These are phyloP conservation scores for Cyclophora albipunctata DNA, from an alignment of 2,888 invertebrate genomes.

Conservation along the genomic window DNA sequence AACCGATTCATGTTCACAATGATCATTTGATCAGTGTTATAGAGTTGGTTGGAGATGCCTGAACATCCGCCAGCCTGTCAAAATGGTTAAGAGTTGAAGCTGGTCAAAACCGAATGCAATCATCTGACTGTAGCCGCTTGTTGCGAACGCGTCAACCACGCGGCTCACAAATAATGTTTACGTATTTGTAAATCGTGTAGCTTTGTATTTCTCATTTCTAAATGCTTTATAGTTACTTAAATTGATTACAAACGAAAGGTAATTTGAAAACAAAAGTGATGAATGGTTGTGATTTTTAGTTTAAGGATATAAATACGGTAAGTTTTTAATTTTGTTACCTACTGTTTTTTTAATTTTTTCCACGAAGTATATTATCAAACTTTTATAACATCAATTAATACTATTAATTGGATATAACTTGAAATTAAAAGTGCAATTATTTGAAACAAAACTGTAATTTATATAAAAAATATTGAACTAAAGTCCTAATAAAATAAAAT, in stretches of 20 bases:
- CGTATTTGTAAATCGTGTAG: background rate
- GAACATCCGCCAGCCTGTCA: constrained; percentile 55
- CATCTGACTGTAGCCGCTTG: constrained; percentile 49
- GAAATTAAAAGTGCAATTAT: no score
- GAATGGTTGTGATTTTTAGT: constrained; percentile 42
- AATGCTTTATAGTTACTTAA: no score
- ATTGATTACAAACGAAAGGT: no score
- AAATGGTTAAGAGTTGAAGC: constrained; percentile 60
- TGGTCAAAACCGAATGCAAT: constrained; percentile 55
- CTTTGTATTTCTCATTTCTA: no score
- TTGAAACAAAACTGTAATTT: no score
- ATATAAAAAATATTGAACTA: no score
- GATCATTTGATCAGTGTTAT: constrained; percentile 23
- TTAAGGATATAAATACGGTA: constrained; percentile 30
- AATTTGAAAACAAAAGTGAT: constrained; percentile 24
- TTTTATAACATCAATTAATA: no score
- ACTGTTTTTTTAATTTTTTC: background rate
- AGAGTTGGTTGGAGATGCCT: constrained; percentile 31
- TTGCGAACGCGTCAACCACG: constrained; percentile 46
- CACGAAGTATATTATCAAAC: no score
- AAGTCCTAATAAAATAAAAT: no score
- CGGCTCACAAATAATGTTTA: constrained; percentile 4
- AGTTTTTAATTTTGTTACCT: constrained; percentile 18
- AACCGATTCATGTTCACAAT: constrained; percentile 24
- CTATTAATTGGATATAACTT: no score